A percentile compares a stretch with the other conserved stretches of the same genome.
phyloP scores from a whole-genome alignment of 2,113 vertebrate species.

The Oenanthe melanoleuca region DNA sequence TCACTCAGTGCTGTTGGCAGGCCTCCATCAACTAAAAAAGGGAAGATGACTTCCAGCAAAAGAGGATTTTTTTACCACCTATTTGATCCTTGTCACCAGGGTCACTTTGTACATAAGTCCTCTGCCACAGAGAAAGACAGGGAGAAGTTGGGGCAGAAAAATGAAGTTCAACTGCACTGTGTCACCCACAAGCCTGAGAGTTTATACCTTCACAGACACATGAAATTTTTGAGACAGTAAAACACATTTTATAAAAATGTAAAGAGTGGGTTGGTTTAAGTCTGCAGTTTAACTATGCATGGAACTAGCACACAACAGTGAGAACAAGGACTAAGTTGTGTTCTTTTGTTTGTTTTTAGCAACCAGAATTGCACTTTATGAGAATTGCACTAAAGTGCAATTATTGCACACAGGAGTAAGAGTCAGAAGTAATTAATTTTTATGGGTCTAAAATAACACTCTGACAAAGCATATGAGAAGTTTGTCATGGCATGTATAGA shows the following conservation, averaged over 20 bases:
- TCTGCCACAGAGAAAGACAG: neutral
- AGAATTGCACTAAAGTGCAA: neutral
- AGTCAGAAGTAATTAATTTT: neutral
- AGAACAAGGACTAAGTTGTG: neutral
- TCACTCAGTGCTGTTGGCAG: neutral
- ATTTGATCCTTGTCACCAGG: neutral
- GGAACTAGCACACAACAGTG: neutral
- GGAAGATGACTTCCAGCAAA: neutral
- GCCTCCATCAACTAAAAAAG: neutral
- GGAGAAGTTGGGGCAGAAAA: neutral
- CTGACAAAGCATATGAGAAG: neutral
- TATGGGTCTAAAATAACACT: neutral
- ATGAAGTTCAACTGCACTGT: neutral
- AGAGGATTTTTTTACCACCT: neutral
- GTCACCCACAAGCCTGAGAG: neutral
- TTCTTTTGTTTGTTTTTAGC: neutral
- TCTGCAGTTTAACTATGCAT: neutral
- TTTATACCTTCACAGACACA: neutral
- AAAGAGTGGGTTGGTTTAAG: neutral
- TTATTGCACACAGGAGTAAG: neutral
- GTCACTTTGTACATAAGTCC: accelerated
- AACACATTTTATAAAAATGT: neutral
- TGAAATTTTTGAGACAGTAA: neutral
- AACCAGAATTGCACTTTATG: neutral
- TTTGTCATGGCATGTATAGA: neutral